Percentiles rank a stretch among this genome's conserved stretches.
These are phyloP conservation scores for Hemicordylus capensis DNA, from an alignment of 2,113 vertebrate genomes.

Conservation along the genomic window DNA sequence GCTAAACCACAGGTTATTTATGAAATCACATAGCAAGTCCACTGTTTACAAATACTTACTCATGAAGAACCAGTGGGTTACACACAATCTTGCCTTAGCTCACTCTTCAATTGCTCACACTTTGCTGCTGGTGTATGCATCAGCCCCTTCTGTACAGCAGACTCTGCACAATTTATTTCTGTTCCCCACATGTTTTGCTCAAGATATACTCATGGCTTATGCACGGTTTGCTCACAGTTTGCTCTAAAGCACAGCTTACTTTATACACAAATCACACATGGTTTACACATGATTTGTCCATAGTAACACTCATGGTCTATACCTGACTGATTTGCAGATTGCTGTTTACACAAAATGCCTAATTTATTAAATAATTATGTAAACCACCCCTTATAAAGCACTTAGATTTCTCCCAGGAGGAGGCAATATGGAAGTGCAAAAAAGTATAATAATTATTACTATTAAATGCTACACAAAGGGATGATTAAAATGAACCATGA, in stretches of 20 bases:
- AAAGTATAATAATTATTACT: conserved; percentile 5
- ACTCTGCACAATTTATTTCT: background rate
- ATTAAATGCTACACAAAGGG: conserved; percentile 36
- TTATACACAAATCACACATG: conserved; percentile 21
- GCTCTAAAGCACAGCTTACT: conserved; percentile 30
- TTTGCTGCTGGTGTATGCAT: background rate
- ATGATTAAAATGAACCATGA: conserved; percentile 18
- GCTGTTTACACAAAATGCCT: conserved; percentile 33
- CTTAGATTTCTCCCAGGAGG: conserved; percentile 27
- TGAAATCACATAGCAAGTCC: conserved; percentile 14
- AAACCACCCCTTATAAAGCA: conserved; percentile 35
- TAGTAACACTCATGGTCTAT: conserved; percentile 27
- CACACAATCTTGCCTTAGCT: background rate
- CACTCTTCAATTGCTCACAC: background rate
- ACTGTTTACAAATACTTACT: conserved; percentile 7
- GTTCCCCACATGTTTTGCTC: background rate
- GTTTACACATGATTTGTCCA: conserved; percentile 5
- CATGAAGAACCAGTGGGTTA: conserved; percentile 23
- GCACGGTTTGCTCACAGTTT: background rate
- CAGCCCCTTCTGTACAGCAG: background rate
- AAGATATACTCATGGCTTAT: background rate
- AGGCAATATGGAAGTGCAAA: conserved; percentile 34
- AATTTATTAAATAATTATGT: conserved; percentile 27
- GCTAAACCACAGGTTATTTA: conserved; percentile 9
- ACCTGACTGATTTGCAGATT: conserved; percentile 38